Base-by-base conservation (phyloP, 2,888 invertebrate species). In the Scotopteryx bipunctaria region DNA sequence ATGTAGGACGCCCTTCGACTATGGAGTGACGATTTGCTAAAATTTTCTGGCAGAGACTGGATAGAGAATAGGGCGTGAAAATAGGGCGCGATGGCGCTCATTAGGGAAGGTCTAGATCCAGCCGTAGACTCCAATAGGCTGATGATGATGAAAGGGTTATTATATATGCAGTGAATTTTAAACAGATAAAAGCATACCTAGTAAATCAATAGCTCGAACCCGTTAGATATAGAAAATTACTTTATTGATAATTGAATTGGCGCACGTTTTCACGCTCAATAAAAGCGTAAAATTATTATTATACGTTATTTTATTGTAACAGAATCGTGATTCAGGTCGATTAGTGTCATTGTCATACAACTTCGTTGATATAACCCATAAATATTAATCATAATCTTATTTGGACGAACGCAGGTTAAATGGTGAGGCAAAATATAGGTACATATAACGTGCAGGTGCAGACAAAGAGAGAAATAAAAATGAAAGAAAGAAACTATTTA, bases 261-360 rank as follows among this genome's bases (percentile, higher is more conserved):
- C 69, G 66, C 62, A 71, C 46, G 44, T 69, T 73, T 75, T 72
- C 77, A 79, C 66, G 76, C 71, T 69, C 62, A 67, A 72, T 73
- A 68, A 62, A 69, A 70, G 64, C 73, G 74, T 57, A 66, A 71
- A 72, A 74, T 76, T 66, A 42, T 32, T 42, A 42, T 31, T 41
- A 59, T 64, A 71, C 67, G 63, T 59, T 63, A 65, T 72, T 66
- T 57, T 56, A 66, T 74, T 71, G 68, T 68, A 66, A 67, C 58
- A 42, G 66, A 74, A 71, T 70, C 67, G 70, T 76, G 71, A 71
- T 66, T 57, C 60, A 58, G 61, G 51, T 32, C 61, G 55, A 61
- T 65, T 64, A 29, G 35, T 41, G 41, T 41, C 48, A 46, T 45
- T 52, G 27, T 49, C 37, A 37, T 52, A 17, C 25, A 47, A 40